Base-by-base conservation (phyloP, 2,888 invertebrate genomes). In the Crioceris asparagi region DNA sequence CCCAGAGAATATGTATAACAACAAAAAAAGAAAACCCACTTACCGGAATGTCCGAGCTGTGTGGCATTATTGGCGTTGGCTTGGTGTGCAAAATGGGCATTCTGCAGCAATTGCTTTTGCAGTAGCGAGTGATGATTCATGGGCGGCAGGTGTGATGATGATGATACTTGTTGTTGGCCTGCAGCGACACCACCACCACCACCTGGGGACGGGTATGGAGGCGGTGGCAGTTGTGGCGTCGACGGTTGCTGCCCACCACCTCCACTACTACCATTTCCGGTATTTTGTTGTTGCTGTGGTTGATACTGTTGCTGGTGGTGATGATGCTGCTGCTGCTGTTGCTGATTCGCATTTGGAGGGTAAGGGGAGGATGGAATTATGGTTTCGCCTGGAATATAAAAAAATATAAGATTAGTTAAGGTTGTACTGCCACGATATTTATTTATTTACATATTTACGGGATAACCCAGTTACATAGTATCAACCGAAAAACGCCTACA, bases 21-120 rank as follows among this genome's bases (percentile, higher is more conserved):
- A 11, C 25, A 2, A 3, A 3, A 3, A 3, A 3, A 17, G 32
- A 17, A 23, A 19, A 17, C 16, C 29, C 4, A 71, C 73, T 66
- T 53, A 75, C 75, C 68, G 48, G 44, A 48, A 39, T 44, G 31
- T 54, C 40, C 54, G n/a, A 74, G 73, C 4, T 3, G 19, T 10
- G 14, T 26, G 29, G 70, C 71, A 32, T 71, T 71, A 59, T 73
- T 72, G 46, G 53, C 52, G 33, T 43, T 46, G 49, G 58, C 58
- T 45, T 57, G 57, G 43, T 60, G 61, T 36, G 59, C 58, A 46
- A 66, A 65, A 44, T 70, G 68, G 17, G 62, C 61, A 48, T 64
- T 63, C 55, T 74, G 74, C 52, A 74, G 71, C 48, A 76, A 72
- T 48, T 74, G 75, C 43, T 75, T 74, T 44, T 68, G 67, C 39